Conservation (phyloP, 2,113 vertebrate species). For the Prionailurus bengalensis region DNA sequence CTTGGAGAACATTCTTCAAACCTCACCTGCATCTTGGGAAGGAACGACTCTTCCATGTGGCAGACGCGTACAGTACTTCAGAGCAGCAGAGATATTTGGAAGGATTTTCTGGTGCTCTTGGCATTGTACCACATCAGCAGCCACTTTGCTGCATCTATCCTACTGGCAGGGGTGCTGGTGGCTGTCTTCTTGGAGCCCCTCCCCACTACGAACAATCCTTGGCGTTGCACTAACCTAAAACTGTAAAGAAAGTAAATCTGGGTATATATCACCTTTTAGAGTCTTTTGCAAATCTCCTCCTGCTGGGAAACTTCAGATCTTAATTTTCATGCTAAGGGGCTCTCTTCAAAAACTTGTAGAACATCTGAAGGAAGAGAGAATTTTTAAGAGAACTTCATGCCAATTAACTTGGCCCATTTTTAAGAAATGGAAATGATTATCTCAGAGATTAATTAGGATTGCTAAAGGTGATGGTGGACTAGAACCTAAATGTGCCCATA, state of each 20-base stretch:
- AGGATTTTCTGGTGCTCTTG: slow-evolving; percentile 10
- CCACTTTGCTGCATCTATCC: neutral
- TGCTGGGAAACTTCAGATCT: slow-evolving; percentile 33
- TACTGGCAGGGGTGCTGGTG: neutral
- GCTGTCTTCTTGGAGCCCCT: neutral
- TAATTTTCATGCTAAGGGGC: slow-evolving; percentile 58
- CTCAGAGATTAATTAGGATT: slow-evolving; percentile 75
- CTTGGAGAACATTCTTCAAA: slow-evolving; percentile 22
- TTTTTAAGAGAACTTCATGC: slow-evolving; percentile 59
- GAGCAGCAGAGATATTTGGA: neutral
- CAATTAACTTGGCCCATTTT: slow-evolving; percentile 73
- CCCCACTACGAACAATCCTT: neutral
- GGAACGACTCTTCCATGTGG: neutral
- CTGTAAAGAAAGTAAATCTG: slow-evolving; percentile 58
- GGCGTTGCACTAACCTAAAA: slow-evolving; percentile 38
- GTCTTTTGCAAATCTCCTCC: slow-evolving; percentile 33
- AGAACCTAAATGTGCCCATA: slow-evolving; percentile 56
- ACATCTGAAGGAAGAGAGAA: slow-evolving; percentile 56
- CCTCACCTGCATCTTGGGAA: slow-evolving; percentile 4
- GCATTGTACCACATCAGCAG: neutral
- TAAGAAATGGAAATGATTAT: slow-evolving; percentile 66
- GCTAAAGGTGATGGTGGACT: slow-evolving; percentile 62
- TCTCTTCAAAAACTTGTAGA: slow-evolving; percentile 62
- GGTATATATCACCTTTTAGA: slow-evolving; percentile 8
- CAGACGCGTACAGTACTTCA: neutral